Evolutionary conservation across 2,888 invertebrate species (phyloP), one percentile per base, ranked within the genome.

Genomic region (Coenonympha glycerion): DNA sequence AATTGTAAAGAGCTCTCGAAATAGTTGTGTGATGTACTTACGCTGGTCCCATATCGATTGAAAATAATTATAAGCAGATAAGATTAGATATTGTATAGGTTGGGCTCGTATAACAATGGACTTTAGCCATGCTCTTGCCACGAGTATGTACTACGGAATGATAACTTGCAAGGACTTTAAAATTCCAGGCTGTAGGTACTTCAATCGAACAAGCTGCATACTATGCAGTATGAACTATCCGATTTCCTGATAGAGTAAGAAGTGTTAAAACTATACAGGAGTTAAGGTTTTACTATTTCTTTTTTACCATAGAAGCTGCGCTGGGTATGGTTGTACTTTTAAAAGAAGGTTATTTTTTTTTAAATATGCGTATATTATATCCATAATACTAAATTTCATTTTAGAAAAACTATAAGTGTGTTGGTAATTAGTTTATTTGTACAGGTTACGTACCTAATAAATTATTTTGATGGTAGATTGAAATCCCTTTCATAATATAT

Each of bases 31-130:
- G 1, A 21, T 6, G 11, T 42, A n/a, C 21, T 6, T 13, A 44
- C n/a, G 8, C 6, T 19, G 13, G 13, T 16, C 39, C 33, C 37
- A 34, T 53, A 48, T 56, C 52, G 48, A 54, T 55, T 53, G 57
- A 57, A 59, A 60, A 36, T 21, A 11, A 16, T 19, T 21, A 62
- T 61, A 55, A 47, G 13, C 9, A 6, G 69, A 69, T 70, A 62
- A 70, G 66, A 69, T 69, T 60, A 58, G 47, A 48, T 52, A 15
- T 26, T 26, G 36, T 54, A 50, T 31, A 52, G 45, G 54, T 36
- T 40, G 49, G 50, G 40, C 50, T 51, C 55, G 53, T 58, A 53
- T 52, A 61, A 63, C 62, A 61, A 61, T 61, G 61, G 61, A 56
- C 60, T 56, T 54, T 46, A 51, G 60, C 52, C 59, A 48, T 56